Evolutionary conservation across 2,113 vertebrate species (phyloP).

Genomic region (Hippocampus comes): DNA sequence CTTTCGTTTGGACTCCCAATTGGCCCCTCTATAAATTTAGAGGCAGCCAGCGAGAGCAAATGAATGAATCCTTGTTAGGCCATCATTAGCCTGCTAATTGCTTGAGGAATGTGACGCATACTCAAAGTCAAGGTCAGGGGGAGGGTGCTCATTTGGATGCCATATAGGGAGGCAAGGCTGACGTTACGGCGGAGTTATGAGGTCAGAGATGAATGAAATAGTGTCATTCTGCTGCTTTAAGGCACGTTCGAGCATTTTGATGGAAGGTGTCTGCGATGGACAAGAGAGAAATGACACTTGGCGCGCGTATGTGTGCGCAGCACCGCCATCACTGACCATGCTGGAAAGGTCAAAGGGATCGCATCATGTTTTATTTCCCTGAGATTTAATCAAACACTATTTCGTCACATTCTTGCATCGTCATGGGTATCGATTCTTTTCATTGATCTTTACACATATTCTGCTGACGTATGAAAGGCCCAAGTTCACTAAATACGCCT

Average conservation of each 20-base stretch:
- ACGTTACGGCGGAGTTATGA: slow-evolving; percentile 57
- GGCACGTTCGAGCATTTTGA: slow-evolving; percentile 55
- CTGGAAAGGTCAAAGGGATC: slow-evolving; percentile 70
- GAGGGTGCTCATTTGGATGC: slow-evolving; percentile 68
- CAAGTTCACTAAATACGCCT: slow-evolving; percentile 47
- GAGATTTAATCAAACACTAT: slow-evolving; percentile 46
- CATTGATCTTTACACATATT: slow-evolving; percentile 43
- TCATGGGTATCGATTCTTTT: background rate
- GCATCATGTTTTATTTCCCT: slow-evolving; percentile 57
- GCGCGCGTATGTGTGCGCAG: background rate
- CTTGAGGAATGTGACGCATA: slow-evolving; percentile 72
- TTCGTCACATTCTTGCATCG: slow-evolving; percentile 6
- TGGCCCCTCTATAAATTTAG: slow-evolving; percentile 73
- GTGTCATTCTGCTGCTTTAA: slow-evolving; percentile 67
- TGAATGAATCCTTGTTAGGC: slow-evolving; percentile 76
- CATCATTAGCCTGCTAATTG: slow-evolving; percentile 77
- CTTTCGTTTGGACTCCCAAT: slow-evolving; percentile 76
- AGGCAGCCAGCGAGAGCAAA: slow-evolving; percentile 72
- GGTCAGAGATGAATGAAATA: slow-evolving; percentile 70
- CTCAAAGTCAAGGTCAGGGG: slow-evolving; percentile 75
- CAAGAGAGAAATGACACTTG: slow-evolving; percentile 31
- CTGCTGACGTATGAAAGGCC: slow-evolving; percentile 36
- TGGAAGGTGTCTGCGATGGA: slow-evolving; percentile 37
- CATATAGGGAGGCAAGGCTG: slow-evolving; percentile 55
- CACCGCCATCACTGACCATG: slow-evolving; percentile 33